phyloP scores from a whole-genome alignment of 1,140 invertebrate genomes.

The Latrodectus geometricus region DNA sequence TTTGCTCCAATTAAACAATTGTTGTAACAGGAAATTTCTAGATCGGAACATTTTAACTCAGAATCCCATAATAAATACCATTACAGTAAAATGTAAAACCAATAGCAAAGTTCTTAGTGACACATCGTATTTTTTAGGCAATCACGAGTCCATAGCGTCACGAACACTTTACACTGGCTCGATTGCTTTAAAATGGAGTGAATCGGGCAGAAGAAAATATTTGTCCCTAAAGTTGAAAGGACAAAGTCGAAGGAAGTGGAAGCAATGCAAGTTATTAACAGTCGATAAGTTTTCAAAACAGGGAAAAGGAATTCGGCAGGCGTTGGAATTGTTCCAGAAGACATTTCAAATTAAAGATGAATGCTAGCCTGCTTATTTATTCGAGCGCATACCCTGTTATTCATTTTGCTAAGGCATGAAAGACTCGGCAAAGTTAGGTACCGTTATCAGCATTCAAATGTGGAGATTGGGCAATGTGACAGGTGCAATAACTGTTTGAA shows the following conservation, averaged over 20 bases:
- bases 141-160: background rate
- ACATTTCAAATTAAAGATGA: background rate
- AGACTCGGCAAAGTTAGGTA: too few species aligned
- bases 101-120: background rate
- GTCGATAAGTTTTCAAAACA: slow-evolving; percentile 10
- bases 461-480: too few species aligned
- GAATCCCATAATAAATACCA: too few species aligned
- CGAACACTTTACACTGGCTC: background rate
- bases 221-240: background rate
- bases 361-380: background rate
- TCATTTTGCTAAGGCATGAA: too few species aligned
- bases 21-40: too few species aligned
- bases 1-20: too few species aligned
- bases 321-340: background rate
- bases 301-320: background rate
- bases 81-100: background rate
- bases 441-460: too few species aligned
- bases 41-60: too few species aligned
- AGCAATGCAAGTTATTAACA: slow-evolving; percentile 21
- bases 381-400: background rate
- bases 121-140: background rate
- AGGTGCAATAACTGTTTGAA: too few species aligned
- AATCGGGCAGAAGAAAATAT: slow-evolving; percentile 7
- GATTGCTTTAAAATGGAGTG: background rate
- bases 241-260: background rate